phyloP scores from a whole-genome alignment of 2,113 vertebrate species.

The Pomatorhinus ruficollis region DNA sequence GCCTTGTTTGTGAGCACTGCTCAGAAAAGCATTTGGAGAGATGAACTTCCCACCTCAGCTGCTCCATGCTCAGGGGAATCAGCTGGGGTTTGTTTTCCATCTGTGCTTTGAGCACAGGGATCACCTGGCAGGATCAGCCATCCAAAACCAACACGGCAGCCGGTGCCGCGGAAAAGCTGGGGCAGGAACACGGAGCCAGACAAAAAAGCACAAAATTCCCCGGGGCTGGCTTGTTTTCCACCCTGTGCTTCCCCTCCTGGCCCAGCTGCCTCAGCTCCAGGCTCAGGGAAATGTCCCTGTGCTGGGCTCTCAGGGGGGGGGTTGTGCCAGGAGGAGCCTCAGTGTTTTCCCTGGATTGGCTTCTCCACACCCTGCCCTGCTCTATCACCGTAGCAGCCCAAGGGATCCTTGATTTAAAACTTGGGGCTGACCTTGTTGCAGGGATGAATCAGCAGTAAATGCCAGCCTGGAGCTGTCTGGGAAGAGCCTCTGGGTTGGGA shows the following conservation, averaged over 20 bases:
- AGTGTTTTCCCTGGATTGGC: fast-evolving
- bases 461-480: neutral
- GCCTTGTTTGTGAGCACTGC: neutral
- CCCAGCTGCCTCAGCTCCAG: neutral
- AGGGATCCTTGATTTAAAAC: neutral
- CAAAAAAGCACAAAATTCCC: neutral
- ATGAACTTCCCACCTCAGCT: neutral
- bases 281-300: fast-evolving
- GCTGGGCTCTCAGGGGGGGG: neutral
- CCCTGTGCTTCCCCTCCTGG: neutral
- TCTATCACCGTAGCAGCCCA: neutral
- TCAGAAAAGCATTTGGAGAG: neutral
- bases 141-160: neutral
- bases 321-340: too few relatives aligned
- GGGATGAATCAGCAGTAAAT: conserved; percentile 18
- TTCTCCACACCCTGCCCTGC: neutral
- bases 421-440: neutral
- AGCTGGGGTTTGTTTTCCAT: neutral
- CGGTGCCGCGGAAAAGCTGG: neutral
- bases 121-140: neutral
- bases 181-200: neutral
- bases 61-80: fast-evolving
- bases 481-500: neutral
- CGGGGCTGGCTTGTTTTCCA: neutral
- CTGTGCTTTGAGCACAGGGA: neutral